Percentiles rank a stretch among this genome's conserved stretches.
Conservation (phyloP, 2,113 vertebrate genomes). For the Tachycineta bicolor region DNA sequence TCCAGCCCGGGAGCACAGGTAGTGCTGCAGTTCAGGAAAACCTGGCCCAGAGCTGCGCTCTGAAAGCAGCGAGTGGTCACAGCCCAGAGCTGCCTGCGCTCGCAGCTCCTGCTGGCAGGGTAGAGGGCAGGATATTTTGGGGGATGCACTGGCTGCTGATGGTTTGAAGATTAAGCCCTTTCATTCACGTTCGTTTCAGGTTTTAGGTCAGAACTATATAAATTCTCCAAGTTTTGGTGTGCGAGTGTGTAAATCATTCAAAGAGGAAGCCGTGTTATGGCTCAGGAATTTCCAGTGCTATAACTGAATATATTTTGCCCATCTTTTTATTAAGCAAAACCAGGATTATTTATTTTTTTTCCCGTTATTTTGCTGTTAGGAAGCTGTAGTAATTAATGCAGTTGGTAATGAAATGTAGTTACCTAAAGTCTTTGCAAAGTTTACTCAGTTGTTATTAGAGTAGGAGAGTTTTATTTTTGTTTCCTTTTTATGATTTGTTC, state of each 20-base stretch:
- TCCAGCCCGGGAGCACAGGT: neutral
- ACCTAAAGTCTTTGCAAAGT: neutral
- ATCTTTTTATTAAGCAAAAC: neutral
- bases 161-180: neutral
- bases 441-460: neutral
- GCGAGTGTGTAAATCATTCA: neutral
- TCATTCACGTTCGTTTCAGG: neutral
- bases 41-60: neutral
- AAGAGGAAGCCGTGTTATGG: neutral
- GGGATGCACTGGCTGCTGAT: accelerated
- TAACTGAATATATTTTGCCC: neutral
- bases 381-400: neutral
- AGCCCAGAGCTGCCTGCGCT: neutral
- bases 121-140: accelerated
- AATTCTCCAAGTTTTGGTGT: neutral
- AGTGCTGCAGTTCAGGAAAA: neutral
- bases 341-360: neutral
- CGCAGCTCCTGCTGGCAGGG: neutral
- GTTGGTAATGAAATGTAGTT: neutral
- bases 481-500: neutral
- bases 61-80: neutral
- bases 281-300: neutral
- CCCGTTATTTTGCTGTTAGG: neutral
- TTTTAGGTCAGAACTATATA: neutral
- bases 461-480: neutral